Conservation (phyloP, 64 coral and sea anemone species). For the Exaiptasia diaphana region DNA sequence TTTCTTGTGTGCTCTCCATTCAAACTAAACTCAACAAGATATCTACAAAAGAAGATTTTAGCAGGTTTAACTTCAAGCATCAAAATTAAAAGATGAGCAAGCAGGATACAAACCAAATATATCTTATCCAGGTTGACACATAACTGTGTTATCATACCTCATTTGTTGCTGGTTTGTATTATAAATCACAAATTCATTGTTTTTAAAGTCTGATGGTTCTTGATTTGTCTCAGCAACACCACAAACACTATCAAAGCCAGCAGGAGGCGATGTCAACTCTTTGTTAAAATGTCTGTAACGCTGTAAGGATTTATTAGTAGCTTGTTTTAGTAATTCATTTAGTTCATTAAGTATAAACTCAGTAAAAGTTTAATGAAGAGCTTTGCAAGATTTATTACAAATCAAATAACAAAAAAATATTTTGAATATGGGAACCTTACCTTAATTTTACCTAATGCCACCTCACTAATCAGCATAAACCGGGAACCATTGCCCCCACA, state of each 20-base stretch:
- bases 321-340: too few relatives aligned
- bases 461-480: slow-evolving; percentile 76
- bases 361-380: too few relatives aligned
- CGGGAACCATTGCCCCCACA: slow-evolving; percentile 65
- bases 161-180: slow-evolving; percentile 78
- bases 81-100: not conserved
- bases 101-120: not conserved
- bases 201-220: slow-evolving; percentile 72
- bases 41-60: not conserved
- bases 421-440: too few relatives aligned
- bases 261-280: slow-evolving; percentile 56
- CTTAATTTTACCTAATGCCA: slow-evolving; percentile 83
- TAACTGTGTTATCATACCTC: too few relatives aligned
- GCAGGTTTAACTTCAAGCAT: not conserved
- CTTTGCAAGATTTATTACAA: too few relatives aligned
- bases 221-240: slow-evolving; percentile 36
- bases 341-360: too few relatives aligned
- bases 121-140: too few relatives aligned
- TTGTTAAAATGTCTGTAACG: slow-evolving; percentile 36
- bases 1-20: slow-evolving; percentile 21
- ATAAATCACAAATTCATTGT: slow-evolving; percentile 88
- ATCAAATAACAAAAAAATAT: too few relatives aligned
- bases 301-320: too few relatives aligned
- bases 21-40: slow-evolving; percentile 51
- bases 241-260: slow-evolving; percentile 70